These are phyloP conservation scores for Zaprionus gabonicus DNA, from an alignment of 1,140 invertebrate genomes.

Conservation along the genomic window DNA sequence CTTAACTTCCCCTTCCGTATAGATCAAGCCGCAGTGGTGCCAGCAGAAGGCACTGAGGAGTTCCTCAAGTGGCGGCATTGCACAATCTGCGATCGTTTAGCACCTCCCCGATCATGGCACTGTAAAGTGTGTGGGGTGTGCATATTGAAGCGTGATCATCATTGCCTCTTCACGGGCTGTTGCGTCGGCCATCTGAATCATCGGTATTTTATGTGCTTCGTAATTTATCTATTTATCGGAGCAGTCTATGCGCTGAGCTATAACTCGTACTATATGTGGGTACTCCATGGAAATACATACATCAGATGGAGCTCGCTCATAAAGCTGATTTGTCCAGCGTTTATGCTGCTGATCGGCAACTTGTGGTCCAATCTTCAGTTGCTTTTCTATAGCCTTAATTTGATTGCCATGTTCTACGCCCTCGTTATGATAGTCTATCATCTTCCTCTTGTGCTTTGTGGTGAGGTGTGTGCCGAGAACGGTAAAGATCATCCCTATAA, in stretches of 20 bases:
- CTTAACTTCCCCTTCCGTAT: neutral
- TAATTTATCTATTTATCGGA: constrained; percentile 90
- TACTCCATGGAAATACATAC: constrained; percentile 83
- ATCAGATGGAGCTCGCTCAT: constrained; percentile 86
- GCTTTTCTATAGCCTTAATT: constrained; percentile 88
- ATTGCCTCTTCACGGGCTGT: constrained; percentile 95
- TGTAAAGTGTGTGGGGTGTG: constrained; percentile 92
- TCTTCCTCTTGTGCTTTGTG: constrained; percentile 85
- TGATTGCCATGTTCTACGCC: constrained; percentile 89
- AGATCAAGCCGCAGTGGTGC: constrained; percentile 17
- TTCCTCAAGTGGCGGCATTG: constrained; percentile 45
- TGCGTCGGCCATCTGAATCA: constrained; percentile 96
- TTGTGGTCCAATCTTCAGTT: constrained; percentile 86
- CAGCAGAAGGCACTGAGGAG: constrained; percentile 26
- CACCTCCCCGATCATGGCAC: constrained; percentile 95
- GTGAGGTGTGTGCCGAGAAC: constrained; percentile 69
- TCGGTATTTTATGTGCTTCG: constrained; percentile 93
- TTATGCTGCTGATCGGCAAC: constrained; percentile 86
- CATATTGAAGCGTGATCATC: constrained; percentile 96
- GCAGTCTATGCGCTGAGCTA: constrained; percentile 89
- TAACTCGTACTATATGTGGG: constrained; percentile 89
- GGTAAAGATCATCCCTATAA: constrained; percentile 86
- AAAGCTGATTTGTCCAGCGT: constrained; percentile 88
- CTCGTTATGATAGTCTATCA: constrained; percentile 90
- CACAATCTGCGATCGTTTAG: constrained; percentile 86